Evolutionary conservation across 2,113 vertebrate species (phyloP).

Genomic region (Malurus alboscapulatus): DNA sequence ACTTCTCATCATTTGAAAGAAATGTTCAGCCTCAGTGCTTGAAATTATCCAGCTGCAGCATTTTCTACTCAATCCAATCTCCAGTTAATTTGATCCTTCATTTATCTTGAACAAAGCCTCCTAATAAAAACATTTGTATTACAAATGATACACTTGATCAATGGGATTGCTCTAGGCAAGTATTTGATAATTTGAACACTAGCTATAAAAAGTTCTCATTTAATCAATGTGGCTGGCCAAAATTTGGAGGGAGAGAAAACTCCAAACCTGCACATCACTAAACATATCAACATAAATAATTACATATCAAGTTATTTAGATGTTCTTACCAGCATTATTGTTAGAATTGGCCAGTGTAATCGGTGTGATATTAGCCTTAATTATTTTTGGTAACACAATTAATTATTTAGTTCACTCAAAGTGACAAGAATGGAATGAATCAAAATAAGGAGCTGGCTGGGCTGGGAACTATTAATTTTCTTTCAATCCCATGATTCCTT

Average conservation of each 20-base stretch:
- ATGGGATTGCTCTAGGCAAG: conserved; percentile 64
- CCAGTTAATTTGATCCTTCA: conserved; percentile 68
- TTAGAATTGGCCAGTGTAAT: conserved; percentile 6
- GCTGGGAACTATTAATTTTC: not conserved
- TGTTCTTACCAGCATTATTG: conserved; percentile 5
- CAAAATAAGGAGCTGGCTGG: conserved; percentile 31
- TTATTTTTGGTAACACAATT: conserved; percentile 32
- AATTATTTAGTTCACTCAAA: conserved; percentile 50
- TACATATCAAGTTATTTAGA: conserved; percentile 32
- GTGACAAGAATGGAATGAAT: conserved; percentile 43
- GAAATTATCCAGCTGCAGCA: conserved; percentile 64
- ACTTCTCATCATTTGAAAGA: conserved; percentile 60
- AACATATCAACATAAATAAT: not conserved
- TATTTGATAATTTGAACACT: conserved; percentile 62
- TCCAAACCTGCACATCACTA: not conserved
- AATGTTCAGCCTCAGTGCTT: conserved; percentile 55
- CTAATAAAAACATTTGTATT: conserved; percentile 70
- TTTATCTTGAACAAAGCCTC: conserved; percentile 67
- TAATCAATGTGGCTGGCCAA: conserved; percentile 46
- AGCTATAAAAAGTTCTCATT: conserved; percentile 56
- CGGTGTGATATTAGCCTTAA: conserved; percentile 25
- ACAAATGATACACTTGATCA: conserved; percentile 69
- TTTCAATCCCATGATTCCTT: conserved; percentile 11
- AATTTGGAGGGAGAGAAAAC: conserved; percentile 18
- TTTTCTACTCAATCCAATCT: conserved; percentile 66